These are phyloP conservation scores for Entomobrya multifasciata DNA, from an alignment of 2,888 invertebrate species.

Conservation along the genomic window DNA sequence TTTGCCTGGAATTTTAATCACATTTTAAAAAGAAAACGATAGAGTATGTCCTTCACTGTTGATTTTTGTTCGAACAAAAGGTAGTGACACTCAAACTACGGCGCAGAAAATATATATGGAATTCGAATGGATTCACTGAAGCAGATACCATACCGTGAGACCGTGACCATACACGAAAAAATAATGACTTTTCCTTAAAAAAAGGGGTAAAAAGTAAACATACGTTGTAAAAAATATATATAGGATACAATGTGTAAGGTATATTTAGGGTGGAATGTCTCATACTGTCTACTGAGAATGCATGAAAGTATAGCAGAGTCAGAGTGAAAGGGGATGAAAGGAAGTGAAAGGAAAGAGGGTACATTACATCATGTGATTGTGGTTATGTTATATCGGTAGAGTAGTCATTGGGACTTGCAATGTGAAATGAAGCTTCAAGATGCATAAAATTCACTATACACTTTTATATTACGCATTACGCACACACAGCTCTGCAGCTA, in stretches of 20 bases:
- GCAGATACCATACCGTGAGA: constrained; percentile 55
- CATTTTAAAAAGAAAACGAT: constrained; percentile 36
- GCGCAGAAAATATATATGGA: neutral
- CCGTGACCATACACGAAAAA: constrained; percentile 61
- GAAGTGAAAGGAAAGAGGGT: neutral
- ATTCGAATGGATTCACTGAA: constrained; percentile 26
- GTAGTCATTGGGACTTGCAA: neutral
- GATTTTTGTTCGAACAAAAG: constrained; percentile 10
- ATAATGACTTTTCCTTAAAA: constrained; percentile 51
- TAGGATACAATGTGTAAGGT: neutral
- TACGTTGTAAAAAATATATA: no score
- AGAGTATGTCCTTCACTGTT: constrained; percentile 14
- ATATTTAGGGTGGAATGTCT: neutral
- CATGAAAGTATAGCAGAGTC: neutral
- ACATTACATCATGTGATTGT: constrained; percentile 20
- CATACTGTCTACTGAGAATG: neutral
- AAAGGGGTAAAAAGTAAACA: constrained; percentile 53
- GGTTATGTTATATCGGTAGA: neutral
- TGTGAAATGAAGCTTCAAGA: constrained; percentile 44
- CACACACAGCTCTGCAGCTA: no score
- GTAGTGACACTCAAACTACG: neutral
- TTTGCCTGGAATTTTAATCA: constrained; percentile 60
- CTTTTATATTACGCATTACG: neutral
- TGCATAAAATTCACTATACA: constrained; percentile 14
- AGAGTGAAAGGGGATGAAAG: neutral